Evolutionary conservation across 2,888 invertebrate species (phyloP).

Genomic region (Lycaena phlaeas): DNA sequence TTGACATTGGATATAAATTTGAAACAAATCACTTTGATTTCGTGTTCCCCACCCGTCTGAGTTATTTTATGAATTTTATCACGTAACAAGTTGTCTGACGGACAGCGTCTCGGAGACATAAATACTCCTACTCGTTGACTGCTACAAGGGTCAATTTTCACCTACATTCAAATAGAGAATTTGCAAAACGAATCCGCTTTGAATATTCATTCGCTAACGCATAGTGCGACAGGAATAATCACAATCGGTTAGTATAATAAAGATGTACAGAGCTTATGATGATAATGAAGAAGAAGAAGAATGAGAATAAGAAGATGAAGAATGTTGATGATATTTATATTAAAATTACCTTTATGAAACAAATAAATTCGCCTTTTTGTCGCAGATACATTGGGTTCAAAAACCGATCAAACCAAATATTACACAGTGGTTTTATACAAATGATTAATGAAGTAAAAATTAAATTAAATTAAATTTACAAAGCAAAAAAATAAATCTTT

Average conservation of each 20-base stretch:
- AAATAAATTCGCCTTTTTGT: too few relatives aligned
- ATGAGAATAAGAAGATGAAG: too few relatives aligned
- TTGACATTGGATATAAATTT: background rate
- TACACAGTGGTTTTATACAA: too few relatives aligned
- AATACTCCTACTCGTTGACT: slow-evolving; percentile 30
- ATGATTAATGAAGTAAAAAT: too few relatives aligned
- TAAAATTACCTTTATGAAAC: too few relatives aligned
- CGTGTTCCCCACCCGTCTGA: slow-evolving; percentile 12
- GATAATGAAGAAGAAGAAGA: too few relatives aligned
- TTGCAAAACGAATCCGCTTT: slow-evolving; percentile 38
- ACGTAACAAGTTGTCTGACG: slow-evolving; percentile 24
- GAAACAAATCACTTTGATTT: background rate
- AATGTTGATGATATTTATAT: too few relatives aligned
- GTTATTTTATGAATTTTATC: slow-evolving; percentile 7
- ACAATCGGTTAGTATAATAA: background rate
- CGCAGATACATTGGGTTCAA: too few relatives aligned
- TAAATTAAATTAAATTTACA: too few relatives aligned
- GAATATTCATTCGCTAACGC: slow-evolving; percentile 18
- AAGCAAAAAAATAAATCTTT: too few relatives aligned
- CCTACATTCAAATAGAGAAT: slow-evolving; percentile 44
- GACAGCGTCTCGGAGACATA: slow-evolving; percentile 27
- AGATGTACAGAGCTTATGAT: too few relatives aligned
- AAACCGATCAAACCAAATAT: too few relatives aligned
- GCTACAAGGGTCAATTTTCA: slow-evolving; percentile 50
- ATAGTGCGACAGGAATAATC: slow-evolving; percentile 10